A percentile compares a stretch with the other conserved stretches of the same genome.
Evolutionary conservation across 1,140 invertebrate species (phyloP).

Genomic region (Papilio glaucus): DNA sequence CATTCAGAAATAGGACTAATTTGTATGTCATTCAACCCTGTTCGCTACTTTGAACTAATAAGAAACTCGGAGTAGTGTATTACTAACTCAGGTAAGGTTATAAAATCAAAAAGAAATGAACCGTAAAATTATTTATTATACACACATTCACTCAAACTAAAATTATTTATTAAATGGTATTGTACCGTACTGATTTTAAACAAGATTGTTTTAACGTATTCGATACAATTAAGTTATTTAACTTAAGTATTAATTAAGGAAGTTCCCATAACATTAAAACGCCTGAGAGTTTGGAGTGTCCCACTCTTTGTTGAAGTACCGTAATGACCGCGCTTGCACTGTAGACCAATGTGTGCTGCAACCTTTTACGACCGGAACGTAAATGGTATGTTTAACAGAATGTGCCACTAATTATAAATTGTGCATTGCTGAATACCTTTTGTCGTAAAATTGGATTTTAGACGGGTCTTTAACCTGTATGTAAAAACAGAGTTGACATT

Average conservation of each 20-base stretch:
- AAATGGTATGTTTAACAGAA: not conserved
- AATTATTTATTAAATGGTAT: not conserved
- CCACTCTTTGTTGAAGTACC: not conserved
- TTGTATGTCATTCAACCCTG: constrained; percentile 29
- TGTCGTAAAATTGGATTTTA: too few species aligned
- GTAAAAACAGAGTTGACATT: too few species aligned
- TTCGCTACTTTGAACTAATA: not conserved
- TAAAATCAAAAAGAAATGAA: not conserved
- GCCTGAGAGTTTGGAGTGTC: not conserved
- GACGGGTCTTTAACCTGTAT: too few species aligned
- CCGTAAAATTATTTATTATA: not conserved
- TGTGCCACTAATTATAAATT: not conserved
- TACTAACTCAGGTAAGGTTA: not conserved
- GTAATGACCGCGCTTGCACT: constrained; percentile 8
- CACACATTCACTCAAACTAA: not conserved
- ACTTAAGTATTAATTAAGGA: constrained; percentile 23
- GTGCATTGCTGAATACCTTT: not conserved
- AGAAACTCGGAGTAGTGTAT: not conserved
- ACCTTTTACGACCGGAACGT: not conserved
- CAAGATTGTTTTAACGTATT: constrained; percentile 1
- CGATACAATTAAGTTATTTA: not conserved
- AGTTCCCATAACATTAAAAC: constrained; percentile 29
- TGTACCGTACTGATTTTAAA: not conserved
- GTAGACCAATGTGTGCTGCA: not conserved
- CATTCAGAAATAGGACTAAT: constrained; percentile 20